Evolutionary conservation across 2,113 vertebrate genomes (phyloP), one percentile per base, ranked within the genome.

Genomic region (Phainopepla nitens): DNA sequence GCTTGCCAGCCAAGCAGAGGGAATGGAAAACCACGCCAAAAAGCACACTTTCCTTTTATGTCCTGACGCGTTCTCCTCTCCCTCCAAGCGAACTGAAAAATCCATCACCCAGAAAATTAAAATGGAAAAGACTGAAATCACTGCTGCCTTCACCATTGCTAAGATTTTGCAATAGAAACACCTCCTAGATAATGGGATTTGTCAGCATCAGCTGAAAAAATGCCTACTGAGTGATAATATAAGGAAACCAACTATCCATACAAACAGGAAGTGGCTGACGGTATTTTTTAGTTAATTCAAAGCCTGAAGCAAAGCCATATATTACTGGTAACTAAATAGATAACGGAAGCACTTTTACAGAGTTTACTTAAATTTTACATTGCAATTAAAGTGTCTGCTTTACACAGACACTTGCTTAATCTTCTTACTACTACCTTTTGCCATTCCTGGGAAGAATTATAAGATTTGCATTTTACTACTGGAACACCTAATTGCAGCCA

Each of bases 171-270:
- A 83, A 83, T 12, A 89, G 68, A 86, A 95, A 91, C 61, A 84
- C 76, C 65, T 78, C 61, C 65, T 29, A 49, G 72, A 82, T 91
- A 92, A 91, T 31, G 36, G 39, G 44, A 84, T 91, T 94, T 94
- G 87, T 92, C 91, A 94, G 69, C 65, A 81, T 60, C 77, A 83
- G 83, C 58, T 92, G 56, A 81, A 87, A 94, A 84, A 90, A 53
- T 44, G 70, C 62, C 87, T 47, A 29, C 73, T 75, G 20, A 18
- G 25, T 82, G 65, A 61, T 75, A 81, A 60, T 66, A 82, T 54
- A 77, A 87, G 88, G 87, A 95, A 93, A 68, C 19, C 44, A 94
- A 41, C 77, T 82, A 72, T 7, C 35, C 42, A 69, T 87, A 65
- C 27, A 72, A 94, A 89, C 81, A 87, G 51, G 73, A 87, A 85